These are phyloP conservation scores for Drosophila fungiperda DNA, from an alignment of 2,888 invertebrate genomes.

Conservation along the genomic window DNA sequence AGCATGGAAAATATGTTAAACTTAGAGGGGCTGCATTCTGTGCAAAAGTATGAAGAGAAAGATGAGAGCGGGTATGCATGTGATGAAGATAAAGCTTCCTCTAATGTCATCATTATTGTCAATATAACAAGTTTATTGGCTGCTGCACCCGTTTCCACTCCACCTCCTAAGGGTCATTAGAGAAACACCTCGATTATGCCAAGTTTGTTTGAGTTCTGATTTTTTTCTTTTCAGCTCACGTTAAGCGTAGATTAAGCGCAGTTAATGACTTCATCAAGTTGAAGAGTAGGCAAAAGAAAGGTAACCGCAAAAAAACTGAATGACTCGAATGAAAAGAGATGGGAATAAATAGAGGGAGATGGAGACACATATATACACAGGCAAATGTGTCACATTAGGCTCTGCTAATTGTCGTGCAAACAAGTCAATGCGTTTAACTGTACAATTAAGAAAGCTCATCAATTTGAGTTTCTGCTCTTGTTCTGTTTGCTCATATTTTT, in stretches of 20 bases:
- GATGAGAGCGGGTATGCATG: slow-evolving; percentile 48
- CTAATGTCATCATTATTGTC: slow-evolving; percentile 77
- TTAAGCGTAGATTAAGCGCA: slow-evolving; percentile 73
- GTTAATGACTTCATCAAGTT: slow-evolving; percentile 76
- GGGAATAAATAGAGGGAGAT: slow-evolving; percentile 42
- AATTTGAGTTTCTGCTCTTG: slow-evolving; percentile 1
- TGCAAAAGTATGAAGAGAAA: slow-evolving; percentile 17
- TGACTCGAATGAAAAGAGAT: slow-evolving; percentile 34
- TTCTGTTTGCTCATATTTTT: not conserved
- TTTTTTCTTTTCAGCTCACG: slow-evolving; percentile 18
- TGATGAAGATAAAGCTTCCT: slow-evolving; percentile 63
- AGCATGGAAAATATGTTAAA: slow-evolving; percentile 55
- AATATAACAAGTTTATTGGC: slow-evolving; percentile 77
- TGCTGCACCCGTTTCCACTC: slow-evolving; percentile 10
- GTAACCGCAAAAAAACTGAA: slow-evolving; percentile 20
- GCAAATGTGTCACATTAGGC: slow-evolving; percentile 56
- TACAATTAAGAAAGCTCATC: slow-evolving; percentile 32
- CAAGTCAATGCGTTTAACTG: slow-evolving; percentile 18
- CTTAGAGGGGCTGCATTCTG: slow-evolving; percentile 46
- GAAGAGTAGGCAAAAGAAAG: slow-evolving; percentile 45
- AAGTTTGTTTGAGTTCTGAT: slow-evolving; percentile 49
- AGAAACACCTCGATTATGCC: slow-evolving; percentile 60
- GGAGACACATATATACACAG: slow-evolving; percentile 7
- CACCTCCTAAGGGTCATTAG: slow-evolving; percentile 55
- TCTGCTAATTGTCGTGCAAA: slow-evolving; percentile 59